Conservation (phyloP, 2,113 vertebrate species). For the Xiphorhynchus elegans region DNA sequence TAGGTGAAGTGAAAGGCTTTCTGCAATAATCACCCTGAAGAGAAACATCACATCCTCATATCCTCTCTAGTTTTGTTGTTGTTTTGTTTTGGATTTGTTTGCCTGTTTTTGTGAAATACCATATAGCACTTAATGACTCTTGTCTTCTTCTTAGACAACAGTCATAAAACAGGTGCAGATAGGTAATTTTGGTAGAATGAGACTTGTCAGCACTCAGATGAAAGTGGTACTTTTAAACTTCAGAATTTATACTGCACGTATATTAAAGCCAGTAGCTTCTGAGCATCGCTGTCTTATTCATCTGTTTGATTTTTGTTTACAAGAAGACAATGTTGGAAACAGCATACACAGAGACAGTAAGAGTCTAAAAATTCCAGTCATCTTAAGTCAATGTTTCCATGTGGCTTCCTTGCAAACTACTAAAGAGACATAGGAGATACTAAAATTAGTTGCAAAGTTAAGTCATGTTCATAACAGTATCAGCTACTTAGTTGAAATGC, state of each 20-base stretch:
- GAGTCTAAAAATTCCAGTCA: conserved; percentile 25
- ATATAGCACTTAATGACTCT: background rate
- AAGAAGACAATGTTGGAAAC: background rate
- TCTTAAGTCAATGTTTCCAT: conserved; percentile 48
- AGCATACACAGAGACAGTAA: background rate
- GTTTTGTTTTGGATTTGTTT: background rate
- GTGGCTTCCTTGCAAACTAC: conserved; percentile 17
- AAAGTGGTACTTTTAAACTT: background rate
- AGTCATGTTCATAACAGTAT: background rate
- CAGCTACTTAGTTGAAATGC: background rate
- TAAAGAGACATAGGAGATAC: background rate
- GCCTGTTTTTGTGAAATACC: background rate
- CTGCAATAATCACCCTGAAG: background rate
- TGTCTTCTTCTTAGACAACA: background rate
- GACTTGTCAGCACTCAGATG: background rate
- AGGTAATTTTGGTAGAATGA: background rate
- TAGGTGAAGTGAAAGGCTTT: background rate
- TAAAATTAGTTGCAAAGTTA: conserved; percentile 31
- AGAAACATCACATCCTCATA: background rate
- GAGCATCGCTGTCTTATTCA: background rate
- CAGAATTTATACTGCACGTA: background rate
- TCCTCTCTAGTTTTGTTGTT: background rate
- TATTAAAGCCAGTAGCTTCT: background rate
- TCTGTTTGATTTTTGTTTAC: conserved; percentile 31
- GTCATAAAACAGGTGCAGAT: background rate